Conservation (phyloP, 2,113 vertebrate genomes). For the Meleagris gallopavo region DNA sequence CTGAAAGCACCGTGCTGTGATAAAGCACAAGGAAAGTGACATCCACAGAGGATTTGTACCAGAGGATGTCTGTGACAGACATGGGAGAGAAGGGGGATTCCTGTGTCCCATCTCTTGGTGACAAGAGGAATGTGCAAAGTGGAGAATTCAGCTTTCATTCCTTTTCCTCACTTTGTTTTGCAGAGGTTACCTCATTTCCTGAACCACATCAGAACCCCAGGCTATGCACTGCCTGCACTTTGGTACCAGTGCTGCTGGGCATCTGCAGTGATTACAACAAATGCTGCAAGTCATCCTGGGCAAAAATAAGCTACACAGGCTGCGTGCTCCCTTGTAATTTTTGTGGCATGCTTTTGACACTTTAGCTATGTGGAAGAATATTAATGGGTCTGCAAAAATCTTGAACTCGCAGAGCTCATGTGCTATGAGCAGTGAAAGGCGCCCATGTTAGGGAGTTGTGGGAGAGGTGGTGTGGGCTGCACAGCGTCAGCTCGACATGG, state of each 20-base stretch:
- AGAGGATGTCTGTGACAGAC: neutral
- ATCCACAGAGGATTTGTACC: neutral
- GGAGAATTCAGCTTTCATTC: neutral
- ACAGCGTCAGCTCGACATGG: neutral
- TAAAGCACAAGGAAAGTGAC: neutral
- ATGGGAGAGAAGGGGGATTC: neutral
- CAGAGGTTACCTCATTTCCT: neutral
- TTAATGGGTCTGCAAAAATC: neutral
- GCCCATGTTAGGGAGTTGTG: neutral
- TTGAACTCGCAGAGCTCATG: rapidly evolving
- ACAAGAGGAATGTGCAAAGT: neutral
- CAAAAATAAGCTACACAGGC: neutral
- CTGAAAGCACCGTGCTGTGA: neutral
- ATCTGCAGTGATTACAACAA: neutral
- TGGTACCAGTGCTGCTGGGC: neutral
- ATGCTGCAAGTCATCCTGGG: neutral
- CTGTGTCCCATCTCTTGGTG: neutral
- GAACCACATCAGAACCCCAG: neutral
- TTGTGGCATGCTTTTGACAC: neutral
- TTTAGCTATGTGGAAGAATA: neutral
- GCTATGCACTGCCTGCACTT: neutral
- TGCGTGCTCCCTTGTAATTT: neutral
- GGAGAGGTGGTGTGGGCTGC: neutral
- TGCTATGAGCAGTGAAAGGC: neutral
- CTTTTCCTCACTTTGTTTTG: neutral